Conservation (phyloP, 2,797 vertebrate species). For the Graptemys geographica region DNA sequence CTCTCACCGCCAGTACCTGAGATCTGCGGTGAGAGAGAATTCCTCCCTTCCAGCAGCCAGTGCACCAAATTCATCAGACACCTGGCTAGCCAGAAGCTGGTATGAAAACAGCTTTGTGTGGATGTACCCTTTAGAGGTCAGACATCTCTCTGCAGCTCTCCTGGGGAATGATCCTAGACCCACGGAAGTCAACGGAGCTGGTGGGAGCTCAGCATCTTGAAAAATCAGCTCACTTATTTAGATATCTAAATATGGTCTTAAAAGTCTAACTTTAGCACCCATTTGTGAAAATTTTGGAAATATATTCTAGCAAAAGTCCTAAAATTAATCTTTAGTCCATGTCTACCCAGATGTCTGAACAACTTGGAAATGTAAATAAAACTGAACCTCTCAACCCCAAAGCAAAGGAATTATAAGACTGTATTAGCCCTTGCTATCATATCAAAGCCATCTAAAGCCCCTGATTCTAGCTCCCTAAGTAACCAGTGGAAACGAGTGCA, state of each 20-base stretch:
- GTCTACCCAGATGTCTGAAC: constrained; percentile 66
- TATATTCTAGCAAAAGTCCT: constrained; percentile 19
- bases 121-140: neutral
- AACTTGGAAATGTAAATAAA: constrained; percentile 26
- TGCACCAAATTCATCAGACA: neutral
- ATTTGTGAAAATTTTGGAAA: constrained; percentile 65
- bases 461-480: constrained; percentile 26
- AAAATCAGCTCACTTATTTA: constrained; percentile 43
- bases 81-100: neutral
- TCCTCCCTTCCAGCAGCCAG: neutral
- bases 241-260: constrained; percentile 49
- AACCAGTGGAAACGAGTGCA: neutral
- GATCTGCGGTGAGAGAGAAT: neutral
- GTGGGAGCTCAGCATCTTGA: neutral
- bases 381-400: neutral
- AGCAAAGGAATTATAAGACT: constrained; percentile 25
- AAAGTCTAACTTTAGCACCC: neutral
- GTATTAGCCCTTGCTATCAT: constrained; percentile 24
- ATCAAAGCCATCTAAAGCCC: constrained; percentile 35
- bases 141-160: neutral
- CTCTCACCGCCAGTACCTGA: neutral
- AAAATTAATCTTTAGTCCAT: constrained; percentile 53
- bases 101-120: neutral
- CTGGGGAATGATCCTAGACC: constrained; percentile 12
- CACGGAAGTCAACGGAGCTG: neutral